phyloP scores from a whole-genome alignment of 2,113 vertebrate genomes.

The Dasyprocta punctata region DNA sequence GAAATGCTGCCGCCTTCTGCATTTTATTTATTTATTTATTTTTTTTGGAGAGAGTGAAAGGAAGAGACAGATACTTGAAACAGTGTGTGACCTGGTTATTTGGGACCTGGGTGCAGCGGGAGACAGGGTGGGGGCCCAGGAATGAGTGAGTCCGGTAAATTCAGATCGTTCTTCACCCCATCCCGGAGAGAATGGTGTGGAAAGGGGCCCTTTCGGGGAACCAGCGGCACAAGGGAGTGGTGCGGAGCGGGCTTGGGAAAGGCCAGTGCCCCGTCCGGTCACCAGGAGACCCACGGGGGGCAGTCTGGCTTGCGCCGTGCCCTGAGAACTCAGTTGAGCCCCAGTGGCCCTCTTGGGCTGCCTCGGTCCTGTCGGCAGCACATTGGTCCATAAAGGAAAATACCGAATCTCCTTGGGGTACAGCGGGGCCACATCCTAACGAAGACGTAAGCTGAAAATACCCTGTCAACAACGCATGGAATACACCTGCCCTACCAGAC shows the following conservation, averaged over 20 bases:
- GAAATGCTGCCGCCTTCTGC: slow-evolving; percentile 82
- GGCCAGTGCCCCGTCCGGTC: neutral
- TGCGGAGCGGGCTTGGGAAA: neutral
- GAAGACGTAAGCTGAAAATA: neutral
- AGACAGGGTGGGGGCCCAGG: neutral
- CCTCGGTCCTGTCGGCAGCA: neutral
- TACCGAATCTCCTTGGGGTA: too few species aligned
- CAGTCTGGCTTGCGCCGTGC: neutral
- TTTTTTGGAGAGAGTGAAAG: slow-evolving; percentile 83
- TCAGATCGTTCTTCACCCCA: neutral
- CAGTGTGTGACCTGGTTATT: slow-evolving; percentile 76
- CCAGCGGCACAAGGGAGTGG: neutral
- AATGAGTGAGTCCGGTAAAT: neutral
- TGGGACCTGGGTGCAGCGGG: slow-evolving; percentile 60
- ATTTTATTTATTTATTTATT: slow-evolving; percentile 78
- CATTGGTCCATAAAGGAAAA: neutral
- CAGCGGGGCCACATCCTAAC: neutral
- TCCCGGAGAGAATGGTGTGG: neutral
- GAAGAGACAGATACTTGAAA: slow-evolving; percentile 84
- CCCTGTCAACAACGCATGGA: neutral
- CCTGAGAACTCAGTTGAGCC: neutral
- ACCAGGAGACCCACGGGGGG: neutral
- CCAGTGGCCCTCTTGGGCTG: neutral
- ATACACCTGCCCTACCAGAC: neutral
- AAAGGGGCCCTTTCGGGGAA: neutral